Conservation (phyloP, 2,888 invertebrate genomes). For the Danaus chrysippus region DNA sequence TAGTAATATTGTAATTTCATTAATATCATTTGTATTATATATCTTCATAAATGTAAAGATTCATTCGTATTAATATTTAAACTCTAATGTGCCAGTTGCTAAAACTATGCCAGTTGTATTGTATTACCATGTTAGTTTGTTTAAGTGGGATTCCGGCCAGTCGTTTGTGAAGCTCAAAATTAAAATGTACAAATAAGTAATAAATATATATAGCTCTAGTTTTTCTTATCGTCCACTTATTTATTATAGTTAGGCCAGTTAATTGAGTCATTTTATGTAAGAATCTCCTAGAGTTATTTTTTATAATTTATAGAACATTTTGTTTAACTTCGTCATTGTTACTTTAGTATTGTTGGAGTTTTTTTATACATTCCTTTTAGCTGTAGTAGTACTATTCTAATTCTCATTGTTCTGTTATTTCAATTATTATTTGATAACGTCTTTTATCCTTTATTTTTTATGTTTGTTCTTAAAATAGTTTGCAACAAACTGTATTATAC, state of each 20-base stretch:
- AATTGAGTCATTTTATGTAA: constrained; percentile 66
- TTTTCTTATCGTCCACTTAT: constrained; percentile 58
- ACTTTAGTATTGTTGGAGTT: constrained; percentile 62
- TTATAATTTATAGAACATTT: constrained; percentile 43
- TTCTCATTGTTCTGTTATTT: constrained; percentile 29
- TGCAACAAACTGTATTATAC: neutral
- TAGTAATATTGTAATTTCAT: too few relatives aligned
- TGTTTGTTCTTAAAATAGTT: neutral
- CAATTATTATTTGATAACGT: constrained; percentile 18
- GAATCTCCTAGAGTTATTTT: constrained; percentile 42
- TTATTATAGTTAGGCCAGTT: constrained; percentile 76
- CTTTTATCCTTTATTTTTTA: constrained; percentile 4
- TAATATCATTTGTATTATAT: too few relatives aligned
- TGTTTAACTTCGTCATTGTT: constrained; percentile 58
- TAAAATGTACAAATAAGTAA: constrained; percentile 65
- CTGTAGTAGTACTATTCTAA: constrained; percentile 27
- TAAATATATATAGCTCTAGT: constrained; percentile 45
- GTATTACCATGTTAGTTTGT: constrained; percentile 50
- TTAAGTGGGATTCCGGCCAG: constrained; percentile 71
- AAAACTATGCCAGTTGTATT: constrained; percentile 40
- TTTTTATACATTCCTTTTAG: constrained; percentile 59
- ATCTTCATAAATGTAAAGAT: neutral
- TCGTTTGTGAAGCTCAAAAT: constrained; percentile 71
- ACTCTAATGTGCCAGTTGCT: constrained; percentile 34
- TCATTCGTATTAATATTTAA: constrained; percentile 1